Conservation (phyloP, 2,113 vertebrate genomes). For the Takifugu bimaculatus region DNA sequence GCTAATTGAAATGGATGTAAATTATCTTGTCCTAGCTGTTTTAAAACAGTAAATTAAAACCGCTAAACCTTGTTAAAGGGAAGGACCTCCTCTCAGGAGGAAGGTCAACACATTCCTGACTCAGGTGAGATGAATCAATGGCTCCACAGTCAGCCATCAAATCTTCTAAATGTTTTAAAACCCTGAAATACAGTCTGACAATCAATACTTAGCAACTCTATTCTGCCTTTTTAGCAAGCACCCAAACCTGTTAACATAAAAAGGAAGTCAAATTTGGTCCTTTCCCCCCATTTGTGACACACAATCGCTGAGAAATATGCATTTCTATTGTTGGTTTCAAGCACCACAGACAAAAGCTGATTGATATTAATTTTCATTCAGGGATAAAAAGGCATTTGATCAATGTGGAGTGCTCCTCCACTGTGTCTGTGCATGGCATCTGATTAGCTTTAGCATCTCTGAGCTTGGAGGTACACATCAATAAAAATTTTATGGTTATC, state of each 20-base stretch:
- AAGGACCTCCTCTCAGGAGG: background rate
- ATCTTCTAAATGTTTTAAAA: background rate
- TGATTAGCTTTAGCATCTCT: background rate
- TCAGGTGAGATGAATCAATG: background rate
- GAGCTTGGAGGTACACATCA: conserved; percentile 3
- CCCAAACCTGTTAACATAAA: no score
- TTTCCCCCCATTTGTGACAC: no score
- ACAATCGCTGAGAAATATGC: no score
- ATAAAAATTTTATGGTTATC: conserved; percentile 42
- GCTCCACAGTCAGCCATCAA: conserved; percentile 4
- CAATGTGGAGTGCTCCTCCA: background rate
- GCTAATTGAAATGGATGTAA: background rate
- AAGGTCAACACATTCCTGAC: background rate
- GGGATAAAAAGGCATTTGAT: background rate
- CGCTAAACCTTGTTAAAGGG: no score
- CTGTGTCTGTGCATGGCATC: background rate
- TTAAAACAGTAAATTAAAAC: no score
- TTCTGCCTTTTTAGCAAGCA: no score
- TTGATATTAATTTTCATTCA: no score
- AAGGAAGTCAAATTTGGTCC: no score
- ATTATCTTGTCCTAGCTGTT: background rate
- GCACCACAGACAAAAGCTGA: no score
- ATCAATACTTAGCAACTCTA: no score
- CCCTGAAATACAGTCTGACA: no score
- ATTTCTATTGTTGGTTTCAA: no score